These are phyloP conservation scores for Argentina silus DNA, from an alignment of 2,797 vertebrate genomes.

Conservation along the genomic window DNA sequence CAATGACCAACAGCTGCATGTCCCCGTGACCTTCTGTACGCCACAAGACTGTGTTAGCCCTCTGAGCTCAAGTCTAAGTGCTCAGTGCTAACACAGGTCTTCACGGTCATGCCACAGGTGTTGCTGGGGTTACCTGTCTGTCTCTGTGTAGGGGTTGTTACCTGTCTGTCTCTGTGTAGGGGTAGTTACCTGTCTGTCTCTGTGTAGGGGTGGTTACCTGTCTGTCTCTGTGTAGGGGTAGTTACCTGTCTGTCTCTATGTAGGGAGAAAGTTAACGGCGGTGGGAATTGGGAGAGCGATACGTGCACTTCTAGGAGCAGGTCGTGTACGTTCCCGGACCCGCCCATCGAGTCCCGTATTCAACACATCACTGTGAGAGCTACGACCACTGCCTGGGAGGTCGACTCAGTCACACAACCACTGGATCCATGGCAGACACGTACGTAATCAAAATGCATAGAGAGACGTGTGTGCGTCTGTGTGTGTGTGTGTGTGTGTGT, in stretches of 20 bases:
- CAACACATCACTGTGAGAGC: conserved; percentile 38
- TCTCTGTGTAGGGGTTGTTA: too few species aligned
- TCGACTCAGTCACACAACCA: conserved; percentile 32
- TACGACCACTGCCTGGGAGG: conserved; percentile 41
- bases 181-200: too few species aligned
- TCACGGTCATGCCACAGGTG: too few species aligned
- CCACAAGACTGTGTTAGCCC: too few species aligned
- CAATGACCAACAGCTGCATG: too few species aligned
- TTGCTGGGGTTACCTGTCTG: too few species aligned
- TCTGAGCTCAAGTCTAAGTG: too few species aligned
- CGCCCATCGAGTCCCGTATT: rapidly evolving
- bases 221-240: too few species aligned
- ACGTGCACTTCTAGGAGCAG: conserved; percentile 20
- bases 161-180: too few species aligned
- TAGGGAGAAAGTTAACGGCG: not conserved
- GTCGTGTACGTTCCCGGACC: conserved; percentile 27
- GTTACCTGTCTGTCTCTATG: not conserved
- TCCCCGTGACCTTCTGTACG: too few species aligned
- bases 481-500: not conserved
- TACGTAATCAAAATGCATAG: conserved; percentile 41
- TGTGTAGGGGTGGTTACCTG: too few species aligned
- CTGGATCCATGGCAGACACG: conserved; percentile 17
- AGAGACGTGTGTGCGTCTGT: not conserved
- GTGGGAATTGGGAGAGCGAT: not conserved
- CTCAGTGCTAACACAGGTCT: too few species aligned